Percentiles rank a stretch among this genome's conserved stretches.
Evolutionary conservation across 2,797 vertebrate species (phyloP).

Genomic region (Gila robusta): DNA sequence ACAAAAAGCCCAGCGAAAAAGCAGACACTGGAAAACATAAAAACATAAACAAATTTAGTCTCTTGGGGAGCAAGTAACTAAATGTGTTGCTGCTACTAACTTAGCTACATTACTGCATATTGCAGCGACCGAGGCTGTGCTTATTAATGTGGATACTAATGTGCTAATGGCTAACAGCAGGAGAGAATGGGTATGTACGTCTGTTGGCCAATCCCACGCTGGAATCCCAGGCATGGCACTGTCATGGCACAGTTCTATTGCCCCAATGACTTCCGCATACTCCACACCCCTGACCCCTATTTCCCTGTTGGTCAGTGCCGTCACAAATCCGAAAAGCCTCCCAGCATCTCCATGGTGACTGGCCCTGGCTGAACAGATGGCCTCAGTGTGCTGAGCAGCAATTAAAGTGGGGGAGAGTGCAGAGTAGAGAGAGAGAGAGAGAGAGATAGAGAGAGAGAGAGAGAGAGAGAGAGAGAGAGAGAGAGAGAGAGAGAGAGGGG

Average conservation of each 20-base stretch:
- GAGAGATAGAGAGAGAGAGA: constrained; percentile 32
- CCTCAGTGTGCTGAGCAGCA: constrained; percentile 86
- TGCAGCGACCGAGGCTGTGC: background rate
- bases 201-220: constrained; percentile 19
- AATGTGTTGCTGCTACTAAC: background rate
- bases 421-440: constrained; percentile 18
- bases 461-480: constrained; percentile 49
- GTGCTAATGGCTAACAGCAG: constrained; percentile 48
- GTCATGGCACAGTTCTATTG: constrained; percentile 55
- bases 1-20: background rate
- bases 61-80: background rate
- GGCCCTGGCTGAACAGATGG: constrained; percentile 91
- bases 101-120: background rate
- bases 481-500: constrained; percentile 54
- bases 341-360: constrained; percentile 87
- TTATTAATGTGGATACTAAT: constrained; percentile 28
- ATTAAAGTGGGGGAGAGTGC: constrained; percentile 79
- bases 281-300: constrained; percentile 76
- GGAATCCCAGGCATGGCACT: constrained; percentile 43
- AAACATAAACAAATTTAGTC: background rate
- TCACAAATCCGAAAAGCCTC: constrained; percentile 91
- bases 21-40: background rate
- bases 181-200: constrained; percentile 11
- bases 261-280: constrained; percentile 63
- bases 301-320: constrained; percentile 76